Base-by-base conservation (phyloP, 23 tunicate species). In the Corella eumyota region DNA sequence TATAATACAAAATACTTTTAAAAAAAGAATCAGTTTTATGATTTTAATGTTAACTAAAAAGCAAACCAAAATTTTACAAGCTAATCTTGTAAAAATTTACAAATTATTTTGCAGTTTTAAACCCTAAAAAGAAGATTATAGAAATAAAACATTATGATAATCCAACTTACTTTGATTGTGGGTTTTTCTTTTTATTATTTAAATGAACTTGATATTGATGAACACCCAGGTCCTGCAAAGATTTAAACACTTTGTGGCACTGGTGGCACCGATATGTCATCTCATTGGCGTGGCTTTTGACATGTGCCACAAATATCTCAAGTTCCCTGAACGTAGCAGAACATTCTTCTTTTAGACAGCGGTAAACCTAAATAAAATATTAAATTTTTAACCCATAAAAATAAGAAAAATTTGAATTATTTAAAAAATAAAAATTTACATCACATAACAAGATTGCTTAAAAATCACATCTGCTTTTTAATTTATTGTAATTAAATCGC, bases 231-330 rank as follows among this genome's bases (percentile, higher is more conserved):
- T 85, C 85, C 17, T 65, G 85, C 28, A 85, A 57, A 11, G 95
- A 70, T 62, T 77, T 75, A 49, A 77, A 85, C 3, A 85, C 74
- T 65, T 85, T 65, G 68, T 85, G 95, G 37, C 95, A 85, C 47
- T 85, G 78, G 52, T 85, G 95, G 33, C 95, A 85, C n/a, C 85
- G 76, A 51, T 85, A 85, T 0, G 79, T 76, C 85, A 85, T 85
- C 11, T 60, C 74, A 6, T 74, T 34, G 23, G 60, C 85, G 34
- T 85, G 95, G 44, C 75, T 61, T 57, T 85, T 85, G 30, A 76
- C 85, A 50, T 85, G 95, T 2, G 69, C 95, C 7, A 85, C 69
- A 44, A 70, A 85, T 17, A 59, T 61, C 51, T 85, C 95, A 29
- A 76, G 79, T 49, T 85, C 95, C 21, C 32, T 64, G 53, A 77